Base-by-base conservation (phyloP, 2,113 vertebrate species). In the Hippopotamus amphibius region DNA sequence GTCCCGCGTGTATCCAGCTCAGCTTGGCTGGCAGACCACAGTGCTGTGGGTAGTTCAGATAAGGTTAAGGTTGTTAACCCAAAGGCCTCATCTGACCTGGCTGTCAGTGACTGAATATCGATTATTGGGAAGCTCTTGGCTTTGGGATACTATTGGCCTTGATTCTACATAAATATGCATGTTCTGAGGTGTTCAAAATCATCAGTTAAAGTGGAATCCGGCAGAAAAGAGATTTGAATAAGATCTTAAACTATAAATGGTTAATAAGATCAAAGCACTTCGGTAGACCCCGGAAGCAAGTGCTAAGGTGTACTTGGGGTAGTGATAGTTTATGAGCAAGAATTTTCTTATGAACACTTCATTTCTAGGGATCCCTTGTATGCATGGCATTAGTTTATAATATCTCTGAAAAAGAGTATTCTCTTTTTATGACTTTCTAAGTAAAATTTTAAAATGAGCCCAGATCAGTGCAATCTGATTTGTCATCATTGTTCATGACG, bases 11-110 rank as follows among this genome's bases (percentile, higher is more conserved):
- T 6, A 46, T 43, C 57, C 83, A 88, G 84, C 41, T 69, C 7
- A 5, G 22, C 48, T 43, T 21, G 12, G 46, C n/a, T 59, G 61
- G 21, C 48, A 68, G 41, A 50, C 10, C 68, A 69, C 1, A 30
- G 37, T 13, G 2, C 48, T 80, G 55, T 91, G 16, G 0, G 74
- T 82, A 87, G 88, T 81, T 97, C 95, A 90, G 21, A 66, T 63
- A 93, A 95, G 77, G 71, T 92, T 22, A 85, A 87, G 13, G 9
- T 4, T 69, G 50, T 57, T 72, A 4, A 41, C 72, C 2, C 61
- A 63, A 30, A 85, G 86, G 77, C 93, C 89, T 94, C 57, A 55
- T 95, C 90, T 92, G 84, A 61, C 76, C 79, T 77, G 37, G 82
- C 33, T 93, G 59, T 48, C 13, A 69, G 6, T 33, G n/a, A 15